Conservation (phyloP, 2,888 invertebrate genomes). For the Horisme vitalbata region DNA sequence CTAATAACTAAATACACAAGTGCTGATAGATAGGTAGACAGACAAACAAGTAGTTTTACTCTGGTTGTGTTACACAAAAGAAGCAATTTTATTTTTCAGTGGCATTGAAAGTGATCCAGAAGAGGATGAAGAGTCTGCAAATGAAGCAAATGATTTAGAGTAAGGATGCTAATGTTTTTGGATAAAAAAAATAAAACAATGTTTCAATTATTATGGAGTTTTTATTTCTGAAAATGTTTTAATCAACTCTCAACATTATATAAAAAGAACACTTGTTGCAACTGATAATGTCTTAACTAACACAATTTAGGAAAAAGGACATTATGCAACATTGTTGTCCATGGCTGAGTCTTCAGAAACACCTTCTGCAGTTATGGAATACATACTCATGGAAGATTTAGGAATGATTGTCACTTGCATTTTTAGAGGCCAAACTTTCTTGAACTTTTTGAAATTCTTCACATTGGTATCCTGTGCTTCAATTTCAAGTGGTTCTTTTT, state of each 20-base stretch:
- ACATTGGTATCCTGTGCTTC: slow-evolving; percentile 38
- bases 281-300: slow-evolving; percentile 9
- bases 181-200: slow-evolving; percentile 19
- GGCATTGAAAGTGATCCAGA: slow-evolving; percentile 22
- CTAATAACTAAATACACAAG: too few relatives aligned
- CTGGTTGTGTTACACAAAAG: too few relatives aligned
- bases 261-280: slow-evolving; percentile 16
- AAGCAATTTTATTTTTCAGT: slow-evolving; percentile 31
- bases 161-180: slow-evolving; percentile 4
- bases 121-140: slow-evolving; percentile 25
- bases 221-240: slow-evolving; percentile 17
- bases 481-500: slow-evolving; percentile 56
- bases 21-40: too few relatives aligned
- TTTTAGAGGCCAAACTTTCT: slow-evolving; percentile 74
- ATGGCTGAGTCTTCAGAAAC: slow-evolving; percentile 19
- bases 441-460: slow-evolving; percentile 73
- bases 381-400: slow-evolving; percentile 41
- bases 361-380: slow-evolving; percentile 22
- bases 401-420: slow-evolving; percentile 57
- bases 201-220: slow-evolving; percentile 9
- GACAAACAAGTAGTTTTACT: too few relatives aligned
- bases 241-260: slow-evolving; percentile 14
- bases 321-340: slow-evolving; percentile 16
- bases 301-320: background rate
- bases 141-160: slow-evolving; percentile 23